Evolutionary conservation across 2,113 vertebrate genomes (phyloP).

Genomic region (Melanotaenia duboulayi): DNA sequence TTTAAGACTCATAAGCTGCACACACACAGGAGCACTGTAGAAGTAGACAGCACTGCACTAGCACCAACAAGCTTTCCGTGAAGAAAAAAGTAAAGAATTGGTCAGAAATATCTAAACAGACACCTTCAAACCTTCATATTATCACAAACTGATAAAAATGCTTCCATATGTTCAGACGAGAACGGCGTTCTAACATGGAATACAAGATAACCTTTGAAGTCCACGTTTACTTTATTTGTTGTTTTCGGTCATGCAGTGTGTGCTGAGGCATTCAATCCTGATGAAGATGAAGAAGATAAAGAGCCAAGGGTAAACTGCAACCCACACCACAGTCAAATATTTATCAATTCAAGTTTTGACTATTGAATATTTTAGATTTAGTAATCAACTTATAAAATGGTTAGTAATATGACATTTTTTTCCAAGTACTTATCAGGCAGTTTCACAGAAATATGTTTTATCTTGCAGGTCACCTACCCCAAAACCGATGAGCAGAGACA

Average conservation of each 20-base stretch:
- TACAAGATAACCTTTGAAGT: background rate
- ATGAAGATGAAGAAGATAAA: constrained; percentile 96
- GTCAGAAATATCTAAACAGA: too few relatives aligned
- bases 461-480: constrained; percentile 91
- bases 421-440: background rate
- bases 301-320: constrained; percentile 89
- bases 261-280: constrained; percentile 97
- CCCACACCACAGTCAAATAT: background rate
- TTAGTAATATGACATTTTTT: background rate
- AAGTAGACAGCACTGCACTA: too few relatives aligned
- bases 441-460: constrained; percentile 15
- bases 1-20: too few relatives aligned
- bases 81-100: too few relatives aligned
- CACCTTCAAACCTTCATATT: background rate
- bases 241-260: constrained; percentile 87
- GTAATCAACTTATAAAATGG: background rate
- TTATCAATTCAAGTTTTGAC: background rate
- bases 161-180: background rate
- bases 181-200: background rate
- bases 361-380: background rate
- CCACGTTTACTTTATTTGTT: background rate
- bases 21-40: too few relatives aligned
- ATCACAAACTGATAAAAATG: background rate
- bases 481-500: constrained; percentile 99
- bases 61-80: too few relatives aligned